These are phyloP conservation scores for Rousettus leschenaultii DNA, from an alignment of 2,113 vertebrate genomes.

Conservation along the genomic window DNA sequence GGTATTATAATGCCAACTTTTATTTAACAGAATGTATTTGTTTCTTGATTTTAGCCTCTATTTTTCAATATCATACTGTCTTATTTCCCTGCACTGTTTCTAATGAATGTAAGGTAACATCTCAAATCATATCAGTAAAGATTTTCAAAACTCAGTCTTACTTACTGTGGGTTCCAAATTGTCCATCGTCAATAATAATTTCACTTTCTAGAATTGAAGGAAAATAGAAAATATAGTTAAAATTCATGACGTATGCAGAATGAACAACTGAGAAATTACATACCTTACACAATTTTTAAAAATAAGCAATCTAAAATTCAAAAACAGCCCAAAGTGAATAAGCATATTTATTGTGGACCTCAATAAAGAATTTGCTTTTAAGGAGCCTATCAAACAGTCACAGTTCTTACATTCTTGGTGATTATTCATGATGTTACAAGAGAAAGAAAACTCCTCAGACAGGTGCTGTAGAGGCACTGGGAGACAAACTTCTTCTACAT, in stretches of 20 bases:
- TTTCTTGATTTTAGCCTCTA: slow-evolving; percentile 8
- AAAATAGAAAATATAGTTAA: slow-evolving; percentile 71
- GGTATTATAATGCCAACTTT: neutral
- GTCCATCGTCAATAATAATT: slow-evolving; percentile 87
- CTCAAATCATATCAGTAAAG: slow-evolving; percentile 8
- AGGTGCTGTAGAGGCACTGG: slow-evolving; percentile 19
- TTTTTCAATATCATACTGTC: slow-evolving; percentile 2
- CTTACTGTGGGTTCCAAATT: slow-evolving; percentile 96
- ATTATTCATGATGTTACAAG: neutral
- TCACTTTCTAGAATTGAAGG: slow-evolving; percentile 86
- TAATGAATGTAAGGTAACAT: neutral
- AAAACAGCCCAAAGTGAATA: slow-evolving; percentile 72
- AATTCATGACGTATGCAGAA: slow-evolving; percentile 41
- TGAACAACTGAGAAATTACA: slow-evolving; percentile 46
- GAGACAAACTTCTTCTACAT: neutral
- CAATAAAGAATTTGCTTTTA: slow-evolving; percentile 39
- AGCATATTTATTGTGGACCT: slow-evolving; percentile 76
- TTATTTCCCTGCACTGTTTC: neutral
- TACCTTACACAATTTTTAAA: slow-evolving; percentile 50
- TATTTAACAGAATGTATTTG: neutral
- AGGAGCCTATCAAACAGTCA: slow-evolving; percentile 25
- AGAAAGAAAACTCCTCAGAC: slow-evolving; percentile 31
- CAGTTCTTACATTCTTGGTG: neutral
- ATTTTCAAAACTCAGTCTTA: slow-evolving; percentile 66
- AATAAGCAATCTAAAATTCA: slow-evolving; percentile 43